Percentiles rank a stretch among this genome's conserved stretches.
Evolutionary conservation across 2,888 invertebrate genomes (phyloP).

Genomic region (Cheilosia grossa): DNA sequence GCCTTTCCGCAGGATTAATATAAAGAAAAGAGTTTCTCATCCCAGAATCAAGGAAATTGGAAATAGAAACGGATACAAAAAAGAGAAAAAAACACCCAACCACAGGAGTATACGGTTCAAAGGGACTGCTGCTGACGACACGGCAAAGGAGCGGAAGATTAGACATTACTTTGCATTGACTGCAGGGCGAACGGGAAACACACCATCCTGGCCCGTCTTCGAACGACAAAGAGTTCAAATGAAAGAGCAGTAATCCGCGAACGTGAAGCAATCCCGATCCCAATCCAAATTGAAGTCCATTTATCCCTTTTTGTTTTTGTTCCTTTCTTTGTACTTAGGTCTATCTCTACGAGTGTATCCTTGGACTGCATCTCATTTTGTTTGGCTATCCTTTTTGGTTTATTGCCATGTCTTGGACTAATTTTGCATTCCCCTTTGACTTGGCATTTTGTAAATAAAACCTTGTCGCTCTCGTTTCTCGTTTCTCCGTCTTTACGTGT

Average conservation of each 20-base stretch:
- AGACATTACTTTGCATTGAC: conserved; percentile 46
- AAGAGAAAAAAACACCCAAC: conserved; percentile 28
- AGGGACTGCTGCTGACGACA: conserved; percentile 23
- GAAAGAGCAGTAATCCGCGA: conserved; percentile 31
- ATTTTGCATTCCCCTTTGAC: conserved; percentile 54
- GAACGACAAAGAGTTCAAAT: conserved; percentile 41
- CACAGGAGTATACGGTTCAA: conserved; percentile 60
- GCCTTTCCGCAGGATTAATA: conserved; percentile 42
- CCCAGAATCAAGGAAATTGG: conserved; percentile 62
- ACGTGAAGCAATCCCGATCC: conserved; percentile 27
- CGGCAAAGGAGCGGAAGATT: conserved; percentile 28
- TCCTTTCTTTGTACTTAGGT: conserved; percentile 9
- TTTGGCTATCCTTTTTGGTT: conserved; percentile 46
- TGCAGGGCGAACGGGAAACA: conserved; percentile 24
- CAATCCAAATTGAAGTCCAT: conserved; percentile 39
- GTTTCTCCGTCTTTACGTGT: conserved; percentile 36
- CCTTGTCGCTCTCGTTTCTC: conserved; percentile 3
- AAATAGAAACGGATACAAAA: conserved; percentile 51
- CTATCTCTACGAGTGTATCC: conserved; percentile 1
- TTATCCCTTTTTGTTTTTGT: conserved; percentile 16
- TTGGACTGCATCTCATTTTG: conserved; percentile 59
- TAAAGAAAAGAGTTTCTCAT: conserved; percentile 13
- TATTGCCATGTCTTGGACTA: conserved; percentile 35
- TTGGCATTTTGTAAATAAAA: conserved; percentile 41
- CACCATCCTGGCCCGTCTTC: conserved; percentile 6